phyloP scores from a whole-genome alignment of 2,113 vertebrate genomes.

The Dolichotis patagonum region DNA sequence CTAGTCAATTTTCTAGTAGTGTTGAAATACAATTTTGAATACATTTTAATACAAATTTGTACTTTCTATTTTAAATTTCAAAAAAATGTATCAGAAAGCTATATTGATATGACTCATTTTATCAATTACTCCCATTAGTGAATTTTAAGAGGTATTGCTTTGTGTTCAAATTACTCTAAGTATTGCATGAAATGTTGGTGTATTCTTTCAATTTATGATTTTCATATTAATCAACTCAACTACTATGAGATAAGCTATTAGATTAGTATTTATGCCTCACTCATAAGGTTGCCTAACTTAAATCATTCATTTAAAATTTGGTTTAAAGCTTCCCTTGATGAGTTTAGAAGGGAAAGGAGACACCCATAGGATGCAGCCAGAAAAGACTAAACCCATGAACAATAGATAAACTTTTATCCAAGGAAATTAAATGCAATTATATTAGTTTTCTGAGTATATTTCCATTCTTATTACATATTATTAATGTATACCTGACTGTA shows the following conservation, averaged over 20 bases:
- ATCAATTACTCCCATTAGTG: neutral
- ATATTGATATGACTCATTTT: neutral
- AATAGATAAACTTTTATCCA: slow-evolving; percentile 57
- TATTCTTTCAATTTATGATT: slow-evolving; percentile 67
- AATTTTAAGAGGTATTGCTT: slow-evolving; percentile 53
- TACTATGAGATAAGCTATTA: neutral
- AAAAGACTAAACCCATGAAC: slow-evolving; percentile 49
- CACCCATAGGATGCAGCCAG: neutral
- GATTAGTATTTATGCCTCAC: slow-evolving; percentile 61
- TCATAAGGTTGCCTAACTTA: slow-evolving; percentile 53
- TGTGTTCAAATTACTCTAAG: slow-evolving; percentile 46
- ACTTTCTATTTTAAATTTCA: neutral
- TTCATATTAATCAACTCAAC: slow-evolving; percentile 64
- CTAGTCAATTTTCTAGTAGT: neutral
- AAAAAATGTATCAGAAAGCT: slow-evolving; percentile 50
- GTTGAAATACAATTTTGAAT: neutral
- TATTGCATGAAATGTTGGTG: slow-evolving; percentile 49
- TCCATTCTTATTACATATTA: neutral
- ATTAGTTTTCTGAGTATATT: slow-evolving; percentile 22
- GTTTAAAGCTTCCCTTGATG: slow-evolving; percentile 37
- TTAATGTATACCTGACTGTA: slow-evolving; percentile 7
- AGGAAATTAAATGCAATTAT: slow-evolving; percentile 42
- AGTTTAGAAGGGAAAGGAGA: slow-evolving; percentile 27
- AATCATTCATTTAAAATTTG: slow-evolving; percentile 46
- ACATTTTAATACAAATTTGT: neutral